Percentiles rank a stretch among this genome's conserved stretches.
phyloP scores from a whole-genome alignment of 2,113 vertebrate species.

The Psettodes erumei region DNA sequence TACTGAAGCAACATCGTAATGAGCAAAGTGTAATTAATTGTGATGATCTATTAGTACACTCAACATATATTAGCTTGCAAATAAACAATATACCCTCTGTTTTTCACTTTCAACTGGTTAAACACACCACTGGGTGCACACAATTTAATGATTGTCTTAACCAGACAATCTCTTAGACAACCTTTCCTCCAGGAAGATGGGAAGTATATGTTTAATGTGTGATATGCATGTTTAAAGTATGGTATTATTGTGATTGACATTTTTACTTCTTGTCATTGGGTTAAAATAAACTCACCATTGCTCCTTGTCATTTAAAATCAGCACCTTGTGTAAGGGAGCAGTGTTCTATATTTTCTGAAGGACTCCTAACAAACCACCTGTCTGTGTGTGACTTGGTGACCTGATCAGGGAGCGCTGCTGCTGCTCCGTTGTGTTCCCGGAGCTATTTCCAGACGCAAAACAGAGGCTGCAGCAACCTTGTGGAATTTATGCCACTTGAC shows the following conservation, averaged over 20 bases:
- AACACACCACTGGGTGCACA: no score
- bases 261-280: not conserved
- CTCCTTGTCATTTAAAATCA: conserved; percentile 17
- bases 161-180: not conserved
- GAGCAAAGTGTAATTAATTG: conserved; percentile 4
- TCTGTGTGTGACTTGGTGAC: not conserved
- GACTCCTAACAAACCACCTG: not conserved
- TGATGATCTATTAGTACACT: conserved; percentile 19
- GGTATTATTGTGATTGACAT: not conserved
- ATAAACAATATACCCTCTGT: not conserved
- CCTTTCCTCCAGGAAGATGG: not conserved
- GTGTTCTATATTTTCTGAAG: conserved; percentile 9
- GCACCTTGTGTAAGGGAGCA: not conserved
- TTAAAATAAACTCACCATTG: not conserved
- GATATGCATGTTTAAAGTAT: no score
- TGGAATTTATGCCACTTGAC: not conserved
- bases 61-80: conserved; percentile 19
- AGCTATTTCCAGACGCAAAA: not conserved
- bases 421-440: not conserved
- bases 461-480: not conserved
- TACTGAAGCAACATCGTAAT: conserved; percentile 12
- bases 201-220: no score
- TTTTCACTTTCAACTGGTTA: not conserved
- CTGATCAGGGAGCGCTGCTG: not conserved
- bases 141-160: no score